Conservation (phyloP, 2,888 invertebrate genomes). For the Apamea crenata region DNA sequence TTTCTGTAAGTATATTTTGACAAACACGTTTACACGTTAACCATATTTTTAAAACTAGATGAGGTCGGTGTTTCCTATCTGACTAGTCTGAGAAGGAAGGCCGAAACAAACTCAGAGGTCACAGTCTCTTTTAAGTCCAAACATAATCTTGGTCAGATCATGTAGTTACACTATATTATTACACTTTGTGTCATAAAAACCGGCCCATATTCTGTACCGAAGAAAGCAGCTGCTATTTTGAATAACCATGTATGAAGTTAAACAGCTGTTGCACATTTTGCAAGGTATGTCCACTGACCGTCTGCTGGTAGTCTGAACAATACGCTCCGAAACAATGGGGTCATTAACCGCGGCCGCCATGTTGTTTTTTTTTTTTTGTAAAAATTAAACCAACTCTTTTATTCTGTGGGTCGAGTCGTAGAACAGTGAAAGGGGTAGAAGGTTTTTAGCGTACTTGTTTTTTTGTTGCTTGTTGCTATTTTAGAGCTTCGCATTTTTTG, state of each 20-base stretch:
- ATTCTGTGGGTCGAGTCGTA: constrained; percentile 48
- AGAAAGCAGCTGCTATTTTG: constrained; percentile 26
- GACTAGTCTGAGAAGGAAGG: too few relatives aligned
- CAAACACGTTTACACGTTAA: too few relatives aligned
- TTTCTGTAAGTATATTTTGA: too few relatives aligned
- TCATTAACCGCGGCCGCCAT: constrained; percentile 70
- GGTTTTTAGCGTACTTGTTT: neutral
- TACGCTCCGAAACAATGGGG: constrained; percentile 72
- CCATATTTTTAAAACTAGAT: too few relatives aligned
- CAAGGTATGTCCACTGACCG: constrained; percentile 57
- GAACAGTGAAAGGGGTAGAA: constrained; percentile 35
- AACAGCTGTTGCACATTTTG: constrained; percentile 49
- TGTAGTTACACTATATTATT: neutral
- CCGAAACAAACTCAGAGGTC: too few relatives aligned
- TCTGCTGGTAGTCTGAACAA: constrained; percentile 68
- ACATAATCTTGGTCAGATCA: too few relatives aligned
- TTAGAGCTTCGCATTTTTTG: neutral
- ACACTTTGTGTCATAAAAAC: constrained; percentile 16
- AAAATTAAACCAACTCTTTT: constrained; percentile 71
- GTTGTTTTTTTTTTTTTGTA: constrained; percentile 67
- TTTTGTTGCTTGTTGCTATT: neutral
- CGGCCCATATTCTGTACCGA: neutral
- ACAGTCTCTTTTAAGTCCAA: too few relatives aligned
- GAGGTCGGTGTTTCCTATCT: too few relatives aligned
- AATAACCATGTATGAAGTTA: constrained; percentile 14